phyloP scores from a whole-genome alignment of 30 jellyfish, hydroid and myxozoan genomes.

The Pelagia noctiluca region DNA sequence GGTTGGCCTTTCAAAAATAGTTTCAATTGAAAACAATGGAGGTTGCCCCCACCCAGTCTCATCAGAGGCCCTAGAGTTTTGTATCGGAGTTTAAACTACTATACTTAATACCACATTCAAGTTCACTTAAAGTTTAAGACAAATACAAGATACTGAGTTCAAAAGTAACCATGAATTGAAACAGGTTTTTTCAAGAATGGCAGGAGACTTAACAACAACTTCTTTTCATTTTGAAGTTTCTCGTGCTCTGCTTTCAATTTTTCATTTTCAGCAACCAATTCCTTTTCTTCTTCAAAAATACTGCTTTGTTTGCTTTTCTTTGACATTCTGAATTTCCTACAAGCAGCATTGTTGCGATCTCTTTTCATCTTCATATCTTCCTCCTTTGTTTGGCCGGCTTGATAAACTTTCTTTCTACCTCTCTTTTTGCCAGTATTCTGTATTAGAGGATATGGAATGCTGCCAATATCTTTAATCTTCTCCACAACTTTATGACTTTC shows the following conservation, averaged over 20 bases:
- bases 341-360: slow-evolving; percentile 63
- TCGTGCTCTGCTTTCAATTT: slow-evolving; percentile 22
- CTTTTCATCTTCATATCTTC: slow-evolving; percentile 58
- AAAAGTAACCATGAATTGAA: no score
- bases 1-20: no score
- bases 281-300: slow-evolving; percentile 57
- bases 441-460: no score
- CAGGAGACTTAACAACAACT: slow-evolving; percentile 22
- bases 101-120: no score
- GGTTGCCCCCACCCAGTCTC: no score
- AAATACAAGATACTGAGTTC: no score
- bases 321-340: slow-evolving; percentile 51
- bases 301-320: slow-evolving; percentile 39
- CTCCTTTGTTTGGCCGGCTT: slow-evolving; percentile 27
- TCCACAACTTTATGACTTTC: no score
- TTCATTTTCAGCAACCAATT: slow-evolving; percentile 16
- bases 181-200: not conserved
- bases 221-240: slow-evolving; percentile 56
- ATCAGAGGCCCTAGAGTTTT: no score
- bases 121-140: no score
- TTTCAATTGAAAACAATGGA: no score
- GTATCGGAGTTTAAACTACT: no score
- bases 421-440: slow-evolving; percentile 76
- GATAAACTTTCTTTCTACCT: slow-evolving; percentile 65
- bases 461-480: no score